phyloP scores from a whole-genome alignment of 2,888 invertebrate species.

The Buathra laborator region DNA sequence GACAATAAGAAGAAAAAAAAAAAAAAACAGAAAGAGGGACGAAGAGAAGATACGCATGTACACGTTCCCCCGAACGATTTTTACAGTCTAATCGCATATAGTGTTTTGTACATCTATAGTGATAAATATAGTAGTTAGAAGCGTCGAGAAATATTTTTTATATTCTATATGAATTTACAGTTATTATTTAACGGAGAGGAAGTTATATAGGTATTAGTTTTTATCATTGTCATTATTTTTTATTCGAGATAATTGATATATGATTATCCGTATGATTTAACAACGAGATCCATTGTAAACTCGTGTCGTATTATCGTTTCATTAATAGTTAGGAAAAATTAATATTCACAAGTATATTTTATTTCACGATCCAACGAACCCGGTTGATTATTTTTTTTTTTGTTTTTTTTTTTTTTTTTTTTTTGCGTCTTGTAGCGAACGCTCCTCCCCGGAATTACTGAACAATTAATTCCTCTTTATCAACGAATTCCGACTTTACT shows the following conservation, averaged over 20 bases:
- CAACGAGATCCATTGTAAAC: slow-evolving; percentile 32
- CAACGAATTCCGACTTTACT: slow-evolving; percentile 27
- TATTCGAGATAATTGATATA: slow-evolving; percentile 64
- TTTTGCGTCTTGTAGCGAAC: background rate
- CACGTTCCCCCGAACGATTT: slow-evolving; percentile 71
- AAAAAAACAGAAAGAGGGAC: slow-evolving; percentile 11
- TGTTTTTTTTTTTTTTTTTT: slow-evolving; percentile 7
- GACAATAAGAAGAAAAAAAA: slow-evolving; percentile 23
- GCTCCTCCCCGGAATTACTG: background rate
- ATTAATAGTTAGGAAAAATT: slow-evolving; percentile 54
- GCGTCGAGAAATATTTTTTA: slow-evolving; percentile 83
- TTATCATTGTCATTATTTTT: slow-evolving; percentile 67
- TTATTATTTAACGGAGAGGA: slow-evolving; percentile 72
- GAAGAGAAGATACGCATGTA: slow-evolving; percentile 38
- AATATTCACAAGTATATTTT: slow-evolving; percentile 48
- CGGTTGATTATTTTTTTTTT: slow-evolving; percentile 18
- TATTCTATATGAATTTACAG: slow-evolving; percentile 79
- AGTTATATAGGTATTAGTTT: slow-evolving; percentile 51
- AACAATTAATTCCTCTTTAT: slow-evolving; percentile 30
- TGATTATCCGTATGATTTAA: slow-evolving; percentile 59
- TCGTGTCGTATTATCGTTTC: slow-evolving; percentile 55
- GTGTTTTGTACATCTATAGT: slow-evolving; percentile 75
- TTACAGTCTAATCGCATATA: slow-evolving; percentile 74
- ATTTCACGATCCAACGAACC: slow-evolving; percentile 46
- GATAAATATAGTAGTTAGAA: slow-evolving; percentile 75